Base-by-base conservation (phyloP, 1,140 invertebrate species). In the Drosophila burlai region DNA sequence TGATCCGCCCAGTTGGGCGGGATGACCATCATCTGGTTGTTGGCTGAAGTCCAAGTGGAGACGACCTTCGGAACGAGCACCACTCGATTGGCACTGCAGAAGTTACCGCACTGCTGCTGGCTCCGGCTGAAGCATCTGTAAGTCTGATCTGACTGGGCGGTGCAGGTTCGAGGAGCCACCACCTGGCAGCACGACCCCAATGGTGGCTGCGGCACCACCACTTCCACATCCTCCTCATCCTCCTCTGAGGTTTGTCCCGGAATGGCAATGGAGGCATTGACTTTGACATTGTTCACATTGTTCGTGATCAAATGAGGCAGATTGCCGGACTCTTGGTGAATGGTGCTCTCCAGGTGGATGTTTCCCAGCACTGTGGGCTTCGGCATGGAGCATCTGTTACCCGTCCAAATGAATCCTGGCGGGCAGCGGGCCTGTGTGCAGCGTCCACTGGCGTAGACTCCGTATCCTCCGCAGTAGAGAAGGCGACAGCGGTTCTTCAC, bases 51-150 rank as follows among this genome's bases (percentile, higher is more conserved):
- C 75, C 89, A 85, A 1, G 36, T 63, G 31, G 34, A 58, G 4
- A 77, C 43, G 0, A 24, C 31, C 0, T 52, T 21, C 10, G 89
- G 67, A 10, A 21, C 74, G 3, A 91, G 74, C 18, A 81, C 52
- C 52, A 91, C 42, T 11, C 71, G 84, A 40, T 62, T 64, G 13
- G 84, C 68, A 29, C 49, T 71, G 31, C 89, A 91, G 42, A 91
- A 62, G 36, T 50, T 40, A 1, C 89, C 89, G 21, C 89, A 91
- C 9, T 67, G 64, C 43, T 76, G 54, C 21, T 76, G 69, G 8
- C 50, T 76, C 1, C 55, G 46, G 62, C 78, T 90, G 47, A 54
- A 85, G 67, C 89, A 91, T 11, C 76, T 71, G 84, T 86, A 91
- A 3, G 9, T 21, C 7, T 43, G 54, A n/a, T 64, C 45, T 1